Conservation (phyloP, 2,797 vertebrate genomes). For the Nasua narica region DNA sequence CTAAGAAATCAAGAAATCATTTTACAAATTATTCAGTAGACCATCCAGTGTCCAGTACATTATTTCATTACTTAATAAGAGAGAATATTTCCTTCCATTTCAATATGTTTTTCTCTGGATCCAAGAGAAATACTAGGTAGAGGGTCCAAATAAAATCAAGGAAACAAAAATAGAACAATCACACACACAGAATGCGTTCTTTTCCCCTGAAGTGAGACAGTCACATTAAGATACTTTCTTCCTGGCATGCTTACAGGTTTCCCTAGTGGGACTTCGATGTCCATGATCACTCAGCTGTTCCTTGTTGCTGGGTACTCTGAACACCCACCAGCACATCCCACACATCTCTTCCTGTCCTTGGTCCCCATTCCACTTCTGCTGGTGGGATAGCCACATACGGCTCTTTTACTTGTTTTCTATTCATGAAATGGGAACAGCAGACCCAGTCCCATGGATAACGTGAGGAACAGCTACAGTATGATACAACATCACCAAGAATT, state of each 20-base stretch:
- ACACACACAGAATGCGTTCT: background rate
- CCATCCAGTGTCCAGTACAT: background rate
- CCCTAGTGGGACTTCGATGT: background rate
- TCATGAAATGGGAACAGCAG: background rate
- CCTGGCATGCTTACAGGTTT: background rate
- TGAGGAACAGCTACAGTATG: background rate
- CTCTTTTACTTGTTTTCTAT: background rate
- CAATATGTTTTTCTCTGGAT: background rate
- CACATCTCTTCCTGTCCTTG: background rate
- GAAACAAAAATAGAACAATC: background rate
- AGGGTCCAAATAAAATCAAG: background rate
- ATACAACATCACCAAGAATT: background rate
- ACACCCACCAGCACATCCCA: background rate
- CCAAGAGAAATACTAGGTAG: background rate
- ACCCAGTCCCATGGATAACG: background rate
- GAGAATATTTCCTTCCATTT: background rate
- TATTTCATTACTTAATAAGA: slow-evolving; percentile 4
- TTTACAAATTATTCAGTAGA: background rate
- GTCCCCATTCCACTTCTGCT: background rate
- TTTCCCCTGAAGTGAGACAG: background rate
- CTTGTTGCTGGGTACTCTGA: background rate
- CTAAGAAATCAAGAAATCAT: background rate
- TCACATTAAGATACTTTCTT: background rate
- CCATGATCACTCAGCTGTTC: background rate
- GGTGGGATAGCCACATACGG: background rate